These are phyloP conservation scores for Corvus moneduloides DNA, from an alignment of 2,113 vertebrate species.

Conservation along the genomic window DNA sequence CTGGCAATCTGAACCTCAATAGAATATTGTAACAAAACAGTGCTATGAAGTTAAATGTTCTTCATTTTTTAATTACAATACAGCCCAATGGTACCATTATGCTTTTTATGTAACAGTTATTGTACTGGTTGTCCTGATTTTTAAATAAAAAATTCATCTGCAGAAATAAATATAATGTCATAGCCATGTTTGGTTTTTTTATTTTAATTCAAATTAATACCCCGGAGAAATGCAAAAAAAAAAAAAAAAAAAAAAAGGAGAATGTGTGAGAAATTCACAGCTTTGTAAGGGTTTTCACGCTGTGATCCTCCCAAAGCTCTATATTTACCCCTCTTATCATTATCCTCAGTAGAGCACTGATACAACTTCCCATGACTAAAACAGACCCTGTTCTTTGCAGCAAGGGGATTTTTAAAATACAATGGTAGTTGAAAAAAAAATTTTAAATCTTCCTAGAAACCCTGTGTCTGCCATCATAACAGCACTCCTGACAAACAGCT, in stretches of 20 bases:
- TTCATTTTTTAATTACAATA: not conserved
- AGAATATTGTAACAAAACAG: not conserved
- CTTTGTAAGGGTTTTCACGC: not conserved
- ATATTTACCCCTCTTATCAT: not conserved
- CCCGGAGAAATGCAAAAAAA: not conserved
- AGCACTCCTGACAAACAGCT: not conserved
- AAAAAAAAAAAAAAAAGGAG: not conserved
- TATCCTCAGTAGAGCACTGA: not conserved
- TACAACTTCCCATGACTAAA: not conserved
- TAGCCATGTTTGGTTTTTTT: not conserved
- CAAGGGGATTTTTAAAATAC: not conserved
- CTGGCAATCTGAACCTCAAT: not conserved
- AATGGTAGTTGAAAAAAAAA: not conserved
- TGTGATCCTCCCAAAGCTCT: not conserved
- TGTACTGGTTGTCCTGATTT: not conserved
- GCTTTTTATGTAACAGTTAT: not conserved
- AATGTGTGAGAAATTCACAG: not conserved
- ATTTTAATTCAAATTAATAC: not conserved
- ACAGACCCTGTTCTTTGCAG: not conserved
- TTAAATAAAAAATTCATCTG: not conserved
- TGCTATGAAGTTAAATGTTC: not conserved
- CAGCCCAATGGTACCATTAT: not conserved
- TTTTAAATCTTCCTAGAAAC: not conserved
- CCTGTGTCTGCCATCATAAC: not conserved
- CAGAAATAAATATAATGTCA: not conserved